These are phyloP conservation scores for Dryobota labecula DNA, from an alignment of 2,888 invertebrate species.

Conservation along the genomic window DNA sequence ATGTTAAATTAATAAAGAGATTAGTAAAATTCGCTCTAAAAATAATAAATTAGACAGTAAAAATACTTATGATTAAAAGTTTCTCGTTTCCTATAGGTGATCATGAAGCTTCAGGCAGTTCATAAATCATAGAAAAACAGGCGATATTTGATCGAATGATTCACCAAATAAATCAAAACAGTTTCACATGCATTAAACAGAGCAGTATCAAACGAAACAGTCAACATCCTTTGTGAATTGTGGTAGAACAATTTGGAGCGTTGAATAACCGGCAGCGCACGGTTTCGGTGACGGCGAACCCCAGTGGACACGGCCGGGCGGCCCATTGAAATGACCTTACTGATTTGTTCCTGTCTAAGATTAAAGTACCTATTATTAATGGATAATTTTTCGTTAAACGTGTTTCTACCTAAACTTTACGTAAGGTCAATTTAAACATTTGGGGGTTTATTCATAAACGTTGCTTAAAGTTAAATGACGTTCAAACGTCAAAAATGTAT, in stretches of 20 bases:
- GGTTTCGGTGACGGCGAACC: too few species aligned
- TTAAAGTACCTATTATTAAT: constrained; percentile 27
- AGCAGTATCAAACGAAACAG: constrained; percentile 12
- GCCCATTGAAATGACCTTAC: constrained; percentile 45
- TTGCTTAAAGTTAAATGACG: too few species aligned
- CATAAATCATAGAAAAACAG: background rate
- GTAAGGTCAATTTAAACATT: background rate
- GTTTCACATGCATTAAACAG: constrained; percentile 5
- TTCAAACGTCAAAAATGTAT: too few species aligned
- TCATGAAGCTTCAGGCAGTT: background rate
- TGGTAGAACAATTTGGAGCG: constrained; percentile 39
- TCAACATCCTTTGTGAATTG: constrained; percentile 43
- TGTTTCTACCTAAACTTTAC: background rate
- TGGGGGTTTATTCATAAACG: too few species aligned
- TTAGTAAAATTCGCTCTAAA: background rate
- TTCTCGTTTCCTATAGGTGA: background rate
- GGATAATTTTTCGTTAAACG: background rate
- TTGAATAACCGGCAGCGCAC: background rate
- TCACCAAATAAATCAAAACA: constrained; percentile 38
- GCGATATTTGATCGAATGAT: constrained; percentile 4
- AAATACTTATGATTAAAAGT: background rate
- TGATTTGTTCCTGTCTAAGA: constrained; percentile 27
- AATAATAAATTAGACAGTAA: background rate
- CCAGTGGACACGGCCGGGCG: too few species aligned
- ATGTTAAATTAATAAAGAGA: background rate